These are phyloP conservation scores for Xanthorhoe spadicearia DNA, from an alignment of 2,888 invertebrate genomes.

Conservation along the genomic window DNA sequence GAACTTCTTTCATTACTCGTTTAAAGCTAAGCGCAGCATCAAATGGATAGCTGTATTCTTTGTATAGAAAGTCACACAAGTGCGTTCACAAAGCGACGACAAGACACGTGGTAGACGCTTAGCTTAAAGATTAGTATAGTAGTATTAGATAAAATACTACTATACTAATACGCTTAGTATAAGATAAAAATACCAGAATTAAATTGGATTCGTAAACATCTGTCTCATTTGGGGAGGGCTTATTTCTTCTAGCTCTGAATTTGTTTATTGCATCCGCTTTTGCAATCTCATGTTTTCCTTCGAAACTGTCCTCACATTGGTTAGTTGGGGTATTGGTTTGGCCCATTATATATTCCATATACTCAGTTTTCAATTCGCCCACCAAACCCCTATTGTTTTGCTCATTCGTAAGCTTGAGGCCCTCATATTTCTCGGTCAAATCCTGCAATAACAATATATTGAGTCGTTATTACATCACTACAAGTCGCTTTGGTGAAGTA, in stretches of 20 bases:
- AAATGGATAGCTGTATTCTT: no score
- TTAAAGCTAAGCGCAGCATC: no score
- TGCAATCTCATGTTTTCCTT: conserved; percentile 11
- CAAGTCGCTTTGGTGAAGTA: neutral
- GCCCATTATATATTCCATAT: conserved; percentile 26
- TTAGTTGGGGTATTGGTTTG: conserved; percentile 15
- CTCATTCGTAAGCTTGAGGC: conserved; percentile 22
- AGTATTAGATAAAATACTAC: no score
- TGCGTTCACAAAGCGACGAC: no score
- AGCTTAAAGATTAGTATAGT: no score
- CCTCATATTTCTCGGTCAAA: conserved; percentile 22
- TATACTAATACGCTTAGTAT: no score
- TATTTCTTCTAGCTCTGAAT: conserved; percentile 26
- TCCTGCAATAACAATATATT: conserved; percentile 24
- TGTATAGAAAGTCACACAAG: no score
- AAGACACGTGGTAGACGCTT: no score
- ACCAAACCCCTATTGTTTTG: conserved; percentile 31
- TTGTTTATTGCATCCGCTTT: conserved; percentile 6
- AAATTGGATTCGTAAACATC: conserved; percentile 25
- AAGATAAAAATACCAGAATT: conserved; percentile 23
- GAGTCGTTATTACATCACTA: neutral
- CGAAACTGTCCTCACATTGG: conserved; percentile 15
- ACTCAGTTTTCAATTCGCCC: conserved; percentile 15
- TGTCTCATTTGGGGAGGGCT: conserved; percentile 10
- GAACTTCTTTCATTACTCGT: no score